These are phyloP conservation scores for Phenganax marumi DNA, from an alignment of 92 coral and sea anemone genomes.

Conservation along the genomic window DNA sequence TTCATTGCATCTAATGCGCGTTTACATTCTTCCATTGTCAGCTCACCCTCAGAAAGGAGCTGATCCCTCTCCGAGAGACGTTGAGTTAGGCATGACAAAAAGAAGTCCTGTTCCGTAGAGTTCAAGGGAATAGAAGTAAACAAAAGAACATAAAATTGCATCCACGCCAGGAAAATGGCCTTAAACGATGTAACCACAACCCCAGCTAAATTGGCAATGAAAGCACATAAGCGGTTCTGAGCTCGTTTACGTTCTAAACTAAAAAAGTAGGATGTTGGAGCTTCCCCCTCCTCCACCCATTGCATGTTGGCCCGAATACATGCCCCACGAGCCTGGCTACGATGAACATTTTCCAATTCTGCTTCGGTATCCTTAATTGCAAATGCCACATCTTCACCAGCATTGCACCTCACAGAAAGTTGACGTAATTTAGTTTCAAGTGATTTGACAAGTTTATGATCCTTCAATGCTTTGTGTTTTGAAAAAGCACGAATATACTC, in stretches of 20 bases:
- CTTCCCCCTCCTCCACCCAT: conserved; percentile 29
- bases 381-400: neutral
- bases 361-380: neutral
- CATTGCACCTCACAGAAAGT: too few relatives aligned
- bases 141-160: neutral
- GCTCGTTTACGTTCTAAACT: neutral
- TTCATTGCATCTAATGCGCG: conserved; percentile 34
- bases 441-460: neutral
- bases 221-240: neutral
- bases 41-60: conserved; percentile 24
- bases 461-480: neutral
- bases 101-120: conserved; percentile 19
- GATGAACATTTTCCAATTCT: neutral
- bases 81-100: neutral
- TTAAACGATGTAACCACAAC: neutral
- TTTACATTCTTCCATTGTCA: conserved; percentile 17
- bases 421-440: neutral
- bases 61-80: conserved; percentile 5
- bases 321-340: neutral
- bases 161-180: neutral
- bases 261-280: neutral
- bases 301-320: neutral
- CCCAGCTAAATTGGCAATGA: neutral
- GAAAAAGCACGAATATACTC: neutral
- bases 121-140: conserved; percentile 30